A percentile compares a stretch with the other conserved stretches of the same genome.
Evolutionary conservation across 2,797 vertebrate genomes (phyloP).

Genomic region (Hemibagrus guttatus): DNA sequence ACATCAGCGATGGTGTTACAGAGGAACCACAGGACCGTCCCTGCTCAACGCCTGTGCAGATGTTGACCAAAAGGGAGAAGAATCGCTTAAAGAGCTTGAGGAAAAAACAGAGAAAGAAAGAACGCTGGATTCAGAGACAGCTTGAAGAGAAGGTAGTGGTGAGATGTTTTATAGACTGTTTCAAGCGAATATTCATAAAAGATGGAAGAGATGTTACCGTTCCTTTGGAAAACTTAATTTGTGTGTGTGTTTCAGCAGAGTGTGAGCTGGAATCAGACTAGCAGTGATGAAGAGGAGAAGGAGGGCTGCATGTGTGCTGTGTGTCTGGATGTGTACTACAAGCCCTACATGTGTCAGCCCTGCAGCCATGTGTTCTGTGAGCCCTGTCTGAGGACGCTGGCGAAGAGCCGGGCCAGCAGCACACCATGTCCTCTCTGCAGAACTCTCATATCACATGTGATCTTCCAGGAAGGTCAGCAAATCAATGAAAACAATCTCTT

Average conservation of each 20-base stretch:
- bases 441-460: slow-evolving; percentile 81
- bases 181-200: neutral
- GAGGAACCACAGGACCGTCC: slow-evolving; percentile 20
- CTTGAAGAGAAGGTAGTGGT: slow-evolving; percentile 66
- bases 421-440: slow-evolving; percentile 90
- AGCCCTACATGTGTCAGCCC: slow-evolving; percentile 88
- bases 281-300: slow-evolving; percentile 80
- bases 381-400: slow-evolving; percentile 87
- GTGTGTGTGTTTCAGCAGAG: slow-evolving; percentile 66
- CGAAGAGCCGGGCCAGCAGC: slow-evolving; percentile 80
- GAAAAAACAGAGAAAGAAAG: slow-evolving; percentile 78
- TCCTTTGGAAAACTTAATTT: neutral
- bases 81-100: slow-evolving; percentile 81
- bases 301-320: slow-evolving; percentile 88
- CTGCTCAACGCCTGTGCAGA: slow-evolving; percentile 58
- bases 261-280: slow-evolving; percentile 65
- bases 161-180: slow-evolving; percentile 20
- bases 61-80: slow-evolving; percentile 78
- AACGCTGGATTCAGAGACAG: slow-evolving; percentile 72
- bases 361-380: slow-evolving; percentile 93
- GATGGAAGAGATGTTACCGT: neutral
- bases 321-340: slow-evolving; percentile 90
- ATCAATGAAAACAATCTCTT: neutral
- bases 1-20: slow-evolving; percentile 3
- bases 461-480: slow-evolving; percentile 81